Conservation (phyloP, 1,140 invertebrate species). For the Streblospio benedicti region DNA sequence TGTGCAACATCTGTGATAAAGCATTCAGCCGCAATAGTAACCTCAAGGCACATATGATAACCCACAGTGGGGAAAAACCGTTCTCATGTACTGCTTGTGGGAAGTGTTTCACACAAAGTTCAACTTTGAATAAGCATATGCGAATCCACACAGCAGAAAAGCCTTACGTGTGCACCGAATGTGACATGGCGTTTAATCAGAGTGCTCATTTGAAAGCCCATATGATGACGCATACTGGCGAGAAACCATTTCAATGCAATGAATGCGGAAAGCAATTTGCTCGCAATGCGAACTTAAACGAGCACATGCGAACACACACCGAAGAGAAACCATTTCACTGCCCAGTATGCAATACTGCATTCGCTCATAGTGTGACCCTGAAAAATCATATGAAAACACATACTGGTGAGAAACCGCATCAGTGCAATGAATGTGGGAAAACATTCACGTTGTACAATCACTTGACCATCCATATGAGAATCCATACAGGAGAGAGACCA, state of each 20-base stretch:
- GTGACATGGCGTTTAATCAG: conserved; percentile 76
- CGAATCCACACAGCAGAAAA: conserved; percentile 30
- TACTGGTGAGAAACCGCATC: too few relatives aligned
- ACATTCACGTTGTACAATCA: too few relatives aligned
- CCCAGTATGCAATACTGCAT: conserved; percentile 46
- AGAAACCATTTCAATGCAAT: conserved; percentile 66
- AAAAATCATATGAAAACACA: conserved; percentile 11
- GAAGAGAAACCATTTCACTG: conserved; percentile 48
- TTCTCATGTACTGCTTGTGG: conserved; percentile 50
- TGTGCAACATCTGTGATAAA: conserved; percentile 30
- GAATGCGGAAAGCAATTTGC: conserved; percentile 58
- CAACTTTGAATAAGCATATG: conserved; percentile 5
- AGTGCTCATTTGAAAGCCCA: conserved; percentile 76
- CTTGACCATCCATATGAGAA: too few relatives aligned
- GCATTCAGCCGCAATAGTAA: conserved; percentile 43
- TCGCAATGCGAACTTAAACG: conserved; percentile 46
- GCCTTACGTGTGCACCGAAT: conserved; percentile 57
- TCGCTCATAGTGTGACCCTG: conserved; percentile 19
- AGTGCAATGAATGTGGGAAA: too few relatives aligned
- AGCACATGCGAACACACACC: conserved; percentile 18
- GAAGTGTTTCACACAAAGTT: conserved; percentile 29
- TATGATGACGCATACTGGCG: conserved; percentile 72
- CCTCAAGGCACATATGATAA: conserved; percentile 46
- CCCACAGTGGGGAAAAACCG: conserved; percentile 47
- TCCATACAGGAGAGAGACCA: too few relatives aligned